phyloP scores from a whole-genome alignment of 2,888 invertebrate species.

The Flexamia atlantica region DNA sequence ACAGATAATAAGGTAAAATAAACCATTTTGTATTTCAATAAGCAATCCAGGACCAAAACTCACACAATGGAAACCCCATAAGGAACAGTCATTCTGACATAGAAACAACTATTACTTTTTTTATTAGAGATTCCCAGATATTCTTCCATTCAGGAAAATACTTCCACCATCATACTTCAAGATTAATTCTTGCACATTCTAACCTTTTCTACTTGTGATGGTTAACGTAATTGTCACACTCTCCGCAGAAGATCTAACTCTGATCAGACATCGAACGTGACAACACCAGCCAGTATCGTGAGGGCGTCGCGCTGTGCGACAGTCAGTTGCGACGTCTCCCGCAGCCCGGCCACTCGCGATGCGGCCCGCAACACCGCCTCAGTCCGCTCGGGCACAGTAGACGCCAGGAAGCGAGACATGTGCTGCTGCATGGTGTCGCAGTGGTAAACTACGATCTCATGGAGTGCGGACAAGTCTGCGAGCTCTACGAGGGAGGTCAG shows the following conservation, averaged over 20 bases:
- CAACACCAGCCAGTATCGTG: conserved; percentile 10
- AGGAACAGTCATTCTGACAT: no score
- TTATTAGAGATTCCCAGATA: no score
- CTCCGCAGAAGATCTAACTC: not conserved
- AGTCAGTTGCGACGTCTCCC: conserved; percentile 3
- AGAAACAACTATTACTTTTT: no score
- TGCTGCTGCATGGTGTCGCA: conserved; percentile 73
- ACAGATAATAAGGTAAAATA: no score
- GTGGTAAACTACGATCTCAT: conserved; percentile 77
- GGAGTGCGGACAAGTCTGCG: conserved; percentile 79
- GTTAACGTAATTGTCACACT: no score
- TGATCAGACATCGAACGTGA: conserved; percentile 28
- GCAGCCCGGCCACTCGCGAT: not conserved
- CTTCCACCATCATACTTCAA: no score
- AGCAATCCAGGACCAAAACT: no score
- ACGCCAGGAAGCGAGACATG: conserved; percentile 73
- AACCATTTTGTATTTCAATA: no score
- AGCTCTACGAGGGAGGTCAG: conserved; percentile 79
- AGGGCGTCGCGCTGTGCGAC: conserved; percentile 31
- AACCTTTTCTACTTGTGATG: no score
- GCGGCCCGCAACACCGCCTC: conserved; percentile 54
- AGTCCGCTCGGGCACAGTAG: conserved; percentile 74
- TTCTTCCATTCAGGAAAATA: no score
- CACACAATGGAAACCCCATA: no score
- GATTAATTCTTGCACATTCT: no score